Evolutionary conservation across 2,888 invertebrate species (phyloP), one percentile per base, ranked within the genome.

Genomic region (Tetranychus truncatus): DNA sequence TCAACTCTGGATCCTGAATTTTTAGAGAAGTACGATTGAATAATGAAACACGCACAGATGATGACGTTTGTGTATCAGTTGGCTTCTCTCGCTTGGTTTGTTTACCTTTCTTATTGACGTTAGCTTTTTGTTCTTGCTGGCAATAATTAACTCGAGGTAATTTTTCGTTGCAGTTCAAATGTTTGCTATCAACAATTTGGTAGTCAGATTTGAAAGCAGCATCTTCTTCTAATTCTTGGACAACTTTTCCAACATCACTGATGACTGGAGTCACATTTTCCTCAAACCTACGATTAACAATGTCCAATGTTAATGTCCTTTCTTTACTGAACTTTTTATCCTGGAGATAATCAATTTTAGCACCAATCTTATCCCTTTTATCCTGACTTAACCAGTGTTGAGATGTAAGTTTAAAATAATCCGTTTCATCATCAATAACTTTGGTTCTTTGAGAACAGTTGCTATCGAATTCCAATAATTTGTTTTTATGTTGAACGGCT

Each of bases 351-450:
- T 90, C 88, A 76, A 89, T 86, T 76, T 87, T 86, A 72, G 87
- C 85, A 75, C 74, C 74, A 45, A 78, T 67, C 6, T 75, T 75
- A 73, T 77, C 73, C 74, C 88, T 86, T 82, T 93, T 91, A 9
- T 84, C 84, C 8, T 88, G 85, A 66, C 88, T 88, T 24, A 94
- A 84, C 93, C 95, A 96, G 44, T 89, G 89, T 78, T 90, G 91
- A 80, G 87, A 88, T 65, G 89, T 86, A 80, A 88, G 88, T 82
- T 80, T 79, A 80, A 92, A 97, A 83, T 96, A 96, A 82, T 96
- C 96, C 78, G 89, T 88, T 82, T 96, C 93, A 81, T 96, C 96
- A 82, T 97, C 96, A 71, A 91, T 91, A 7, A 94, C 91, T 81
- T 87, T 87, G 0, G 86, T 86, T 75, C 90, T 87, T 66, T 87